phyloP scores from a whole-genome alignment of 2,797 vertebrate species.

The Sarcoramphus papa region DNA sequence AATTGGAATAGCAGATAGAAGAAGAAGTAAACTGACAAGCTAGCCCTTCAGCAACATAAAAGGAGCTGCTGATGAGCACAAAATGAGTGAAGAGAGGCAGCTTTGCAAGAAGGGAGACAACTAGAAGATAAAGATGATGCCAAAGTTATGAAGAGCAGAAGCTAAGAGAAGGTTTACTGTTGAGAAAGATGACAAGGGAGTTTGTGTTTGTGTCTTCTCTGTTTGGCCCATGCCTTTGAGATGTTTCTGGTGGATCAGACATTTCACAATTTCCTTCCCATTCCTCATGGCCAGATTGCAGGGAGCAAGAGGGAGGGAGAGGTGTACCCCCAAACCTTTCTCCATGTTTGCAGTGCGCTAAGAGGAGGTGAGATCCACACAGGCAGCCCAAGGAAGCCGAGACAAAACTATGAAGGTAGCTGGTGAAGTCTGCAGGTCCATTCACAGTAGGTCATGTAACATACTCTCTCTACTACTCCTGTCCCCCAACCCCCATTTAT shows the following conservation, averaged over 20 bases:
- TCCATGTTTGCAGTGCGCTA: not conserved
- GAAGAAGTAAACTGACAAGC: not conserved
- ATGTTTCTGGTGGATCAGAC: not conserved
- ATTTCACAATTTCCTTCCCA: not conserved
- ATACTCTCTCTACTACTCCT: not conserved
- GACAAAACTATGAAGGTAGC: not conserved
- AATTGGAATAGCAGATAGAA: not conserved
- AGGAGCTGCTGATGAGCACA: not conserved
- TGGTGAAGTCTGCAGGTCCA: not conserved
- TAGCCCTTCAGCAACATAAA: not conserved
- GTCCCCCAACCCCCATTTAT: fast-evolving
- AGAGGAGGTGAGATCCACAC: not conserved
- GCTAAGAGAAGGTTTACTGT: not conserved
- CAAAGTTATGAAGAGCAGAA: not conserved
- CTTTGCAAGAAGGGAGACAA: not conserved
- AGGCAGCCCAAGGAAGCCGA: not conserved
- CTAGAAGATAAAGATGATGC: not conserved
- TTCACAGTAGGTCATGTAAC: not conserved
- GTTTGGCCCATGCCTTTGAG: not conserved
- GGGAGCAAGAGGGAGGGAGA: not conserved
- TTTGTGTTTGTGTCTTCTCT: not conserved
- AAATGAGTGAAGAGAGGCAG: not conserved
- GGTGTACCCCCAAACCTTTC: not conserved
- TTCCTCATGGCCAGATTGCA: not conserved
- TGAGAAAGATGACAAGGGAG: not conserved